A percentile compares a stretch with the other conserved stretches of the same genome.
phyloP scores from a whole-genome alignment of 1,140 invertebrate species.

The Eueides isabella region DNA sequence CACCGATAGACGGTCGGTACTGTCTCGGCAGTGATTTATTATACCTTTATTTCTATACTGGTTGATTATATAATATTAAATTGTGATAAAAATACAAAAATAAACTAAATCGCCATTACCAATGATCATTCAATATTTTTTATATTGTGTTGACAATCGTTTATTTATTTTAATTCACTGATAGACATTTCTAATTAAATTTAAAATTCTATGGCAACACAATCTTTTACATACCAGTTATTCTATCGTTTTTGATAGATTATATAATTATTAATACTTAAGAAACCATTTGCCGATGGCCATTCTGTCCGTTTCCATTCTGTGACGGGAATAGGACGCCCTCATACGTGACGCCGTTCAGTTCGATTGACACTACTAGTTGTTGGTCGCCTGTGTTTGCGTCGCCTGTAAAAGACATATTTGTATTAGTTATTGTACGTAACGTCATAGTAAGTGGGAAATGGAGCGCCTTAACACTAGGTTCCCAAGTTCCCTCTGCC shows the following conservation, averaged over 20 bases:
- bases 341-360: conserved; percentile 96
- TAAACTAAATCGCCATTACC: background rate
- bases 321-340: conserved; percentile 91
- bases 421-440: too few species aligned
- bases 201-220: background rate
- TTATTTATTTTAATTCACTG: too few species aligned
- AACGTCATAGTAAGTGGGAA: too few species aligned
- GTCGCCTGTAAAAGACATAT: conserved; percentile 81
- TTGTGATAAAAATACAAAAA: background rate
- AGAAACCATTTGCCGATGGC: conserved; percentile 77
- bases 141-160: too few species aligned
- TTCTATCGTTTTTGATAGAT: background rate
- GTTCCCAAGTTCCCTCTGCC: too few species aligned
- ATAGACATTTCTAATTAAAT: background rate
- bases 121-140: too few species aligned
- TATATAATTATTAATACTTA: conserved; percentile 42
- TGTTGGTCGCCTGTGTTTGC: conserved; percentile 91
- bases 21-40: conserved; percentile 17
- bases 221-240: background rate
- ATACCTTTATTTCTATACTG: conserved; percentile 19
- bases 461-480: too few species aligned
- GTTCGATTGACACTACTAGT: conserved; percentile 96
- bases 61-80: background rate
- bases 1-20: conserved; percentile 1
- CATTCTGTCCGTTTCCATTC: conserved; percentile 81